phyloP scores from a whole-genome alignment of 2,888 invertebrate species.

The Cataglyphis altisquamis region DNA sequence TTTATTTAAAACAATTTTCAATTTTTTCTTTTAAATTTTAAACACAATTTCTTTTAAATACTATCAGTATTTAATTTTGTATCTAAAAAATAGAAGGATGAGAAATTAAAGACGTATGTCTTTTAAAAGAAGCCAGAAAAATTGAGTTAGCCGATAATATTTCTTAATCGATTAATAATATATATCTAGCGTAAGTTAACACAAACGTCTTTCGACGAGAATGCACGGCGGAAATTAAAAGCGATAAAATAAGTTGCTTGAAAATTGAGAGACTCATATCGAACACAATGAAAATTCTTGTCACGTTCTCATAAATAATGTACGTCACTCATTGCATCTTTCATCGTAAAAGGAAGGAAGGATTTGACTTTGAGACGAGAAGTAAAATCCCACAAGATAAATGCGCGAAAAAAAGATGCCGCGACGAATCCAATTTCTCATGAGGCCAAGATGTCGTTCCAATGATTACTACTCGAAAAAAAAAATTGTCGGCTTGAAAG shows the following conservation, averaged over 20 bases:
- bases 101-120: neutral
- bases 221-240: neutral
- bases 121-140: neutral
- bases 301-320: neutral
- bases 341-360: neutral
- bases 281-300: neutral
- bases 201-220: neutral
- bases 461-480: neutral
- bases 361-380: slow-evolving; percentile 5
- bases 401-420: slow-evolving; percentile 40
- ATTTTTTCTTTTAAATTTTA: neutral
- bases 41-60: neutral
- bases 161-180: neutral
- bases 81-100: neutral
- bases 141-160: neutral
- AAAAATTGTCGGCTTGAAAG: neutral
- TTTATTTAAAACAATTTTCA: neutral
- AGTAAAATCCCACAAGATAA: slow-evolving; percentile 35
- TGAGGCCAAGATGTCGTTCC: slow-evolving; percentile 5
- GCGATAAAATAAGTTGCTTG: neutral
- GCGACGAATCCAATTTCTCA: slow-evolving; percentile 33
- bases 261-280: neutral
- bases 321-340: slow-evolving; percentile 8
- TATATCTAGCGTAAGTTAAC: neutral
- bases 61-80: neutral